Conservation (phyloP, 2,797 vertebrate genomes). For the Spatula versicolor region DNA sequence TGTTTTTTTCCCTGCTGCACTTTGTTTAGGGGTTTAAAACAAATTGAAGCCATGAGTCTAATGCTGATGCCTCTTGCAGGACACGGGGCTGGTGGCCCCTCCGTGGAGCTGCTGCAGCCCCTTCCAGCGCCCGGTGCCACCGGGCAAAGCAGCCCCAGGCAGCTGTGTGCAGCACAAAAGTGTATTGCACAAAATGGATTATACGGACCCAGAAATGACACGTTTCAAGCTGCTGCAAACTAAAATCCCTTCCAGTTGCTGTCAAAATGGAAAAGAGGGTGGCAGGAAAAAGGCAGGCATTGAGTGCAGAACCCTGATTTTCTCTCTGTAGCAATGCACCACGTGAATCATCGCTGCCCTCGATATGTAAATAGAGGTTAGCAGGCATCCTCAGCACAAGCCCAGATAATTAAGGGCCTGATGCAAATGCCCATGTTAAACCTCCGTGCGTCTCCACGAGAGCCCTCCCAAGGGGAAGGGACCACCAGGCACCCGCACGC, state of each 20-base stretch:
- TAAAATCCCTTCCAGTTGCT: not conserved
- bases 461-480: not conserved
- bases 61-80: not conserved
- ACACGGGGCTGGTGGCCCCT: not conserved
- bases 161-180: not conserved
- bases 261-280: not conserved
- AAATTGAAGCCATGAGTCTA: not conserved
- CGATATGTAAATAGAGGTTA: slow-evolving; percentile 53
- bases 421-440: slow-evolving; percentile 46
- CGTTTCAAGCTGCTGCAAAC: slow-evolving; percentile 39
- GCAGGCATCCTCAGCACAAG: slow-evolving; percentile 37
- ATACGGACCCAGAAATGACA: slow-evolving; percentile 62
- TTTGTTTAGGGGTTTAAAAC: slow-evolving; percentile 23
- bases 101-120: not conserved
- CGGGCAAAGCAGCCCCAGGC: slow-evolving; percentile 30
- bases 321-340: slow-evolving; percentile 69
- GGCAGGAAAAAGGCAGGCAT: not conserved
- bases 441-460: not conserved
- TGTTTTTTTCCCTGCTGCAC: not conserved
- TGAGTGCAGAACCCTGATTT: slow-evolving; percentile 51
- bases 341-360: slow-evolving; percentile 56
- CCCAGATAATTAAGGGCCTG: not conserved
- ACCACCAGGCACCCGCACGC: not conserved
- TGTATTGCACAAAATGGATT: slow-evolving; percentile 37
- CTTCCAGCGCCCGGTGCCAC: slow-evolving; percentile 12